Evolutionary conservation across 2,797 vertebrate genomes (phyloP), one percentile per base, ranked within the genome.

Genomic region (Amblyraja radiata): DNA sequence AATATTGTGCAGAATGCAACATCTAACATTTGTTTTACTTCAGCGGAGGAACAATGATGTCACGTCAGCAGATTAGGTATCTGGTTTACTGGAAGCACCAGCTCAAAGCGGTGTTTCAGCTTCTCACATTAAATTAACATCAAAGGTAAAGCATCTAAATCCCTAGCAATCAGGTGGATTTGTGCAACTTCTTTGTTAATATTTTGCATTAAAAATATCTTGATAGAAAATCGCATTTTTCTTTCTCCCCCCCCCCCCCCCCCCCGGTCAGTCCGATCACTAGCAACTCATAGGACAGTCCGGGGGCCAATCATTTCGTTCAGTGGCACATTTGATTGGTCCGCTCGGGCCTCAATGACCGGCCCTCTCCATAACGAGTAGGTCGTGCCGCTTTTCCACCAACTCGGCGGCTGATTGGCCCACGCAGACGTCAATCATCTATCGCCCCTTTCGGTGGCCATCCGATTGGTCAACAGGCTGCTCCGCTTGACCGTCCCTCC

Each of bases 141-240:
- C n/a, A 65, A 68, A 1, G 9, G 16, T 18, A 16, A 3, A 0
- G 65, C 65, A 18, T 61, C 28, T 16, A 65, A 65, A 65, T 65
- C 61, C 16, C 28, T n/a, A 16, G 65, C 68, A 10, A 68, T 14
- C 84, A 36, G 21, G 9, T 6, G n/a, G n/a, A 88, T 88, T 88
- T 36, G 2, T 68, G 1, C n/a, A 32, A 8, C 18, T 18, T 18
- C 61, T 18, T n/a, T 16, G 28, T 63, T 86, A 86, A 65, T 86
- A 86, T 86, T 54, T 86, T 88, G n/a, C n/a, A 88, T 21, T 88
- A 16, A 84, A 65, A 39, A 80, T 63, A 32, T 83, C 46, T 83
- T 25, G 25, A 2, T 2, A 39, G 23, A 84, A 84, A 32, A 68
- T 36, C 36, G 13, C n/a, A n/a, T 54, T 58, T 88, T 88, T 88